Percentiles rank a stretch among this genome's conserved stretches.
phyloP scores from a whole-genome alignment of 2,797 vertebrate species.

The Trematomus bernacchii region DNA sequence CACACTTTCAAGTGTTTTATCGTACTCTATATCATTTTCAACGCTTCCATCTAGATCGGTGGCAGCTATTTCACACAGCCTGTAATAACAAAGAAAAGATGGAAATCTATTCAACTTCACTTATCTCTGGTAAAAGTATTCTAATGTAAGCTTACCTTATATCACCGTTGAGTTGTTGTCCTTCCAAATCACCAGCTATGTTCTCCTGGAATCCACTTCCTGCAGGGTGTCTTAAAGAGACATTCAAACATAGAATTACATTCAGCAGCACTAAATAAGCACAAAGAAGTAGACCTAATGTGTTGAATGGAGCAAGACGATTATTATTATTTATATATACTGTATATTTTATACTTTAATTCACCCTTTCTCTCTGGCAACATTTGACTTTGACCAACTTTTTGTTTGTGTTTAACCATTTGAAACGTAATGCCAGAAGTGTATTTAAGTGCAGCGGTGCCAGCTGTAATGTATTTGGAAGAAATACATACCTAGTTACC shows the following conservation, averaged over 20 bases:
- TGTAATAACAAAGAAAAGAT: neutral
- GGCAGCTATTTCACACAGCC: neutral
- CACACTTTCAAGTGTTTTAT: neutral
- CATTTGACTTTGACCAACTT: no score
- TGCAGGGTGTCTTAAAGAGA: neutral
- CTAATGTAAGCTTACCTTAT: constrained; percentile 1
- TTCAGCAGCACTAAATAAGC: neutral
- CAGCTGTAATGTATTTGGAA: neutral
- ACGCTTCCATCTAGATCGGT: accelerated
- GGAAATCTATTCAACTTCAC: neutral
- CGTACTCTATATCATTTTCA: neutral
- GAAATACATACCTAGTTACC: constrained; percentile 7
- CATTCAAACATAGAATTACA: neutral
- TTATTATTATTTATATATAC: neutral
- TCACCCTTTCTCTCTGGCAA: neutral
- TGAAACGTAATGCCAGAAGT: neutral
- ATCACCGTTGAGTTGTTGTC: neutral
- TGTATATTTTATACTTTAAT: neutral
- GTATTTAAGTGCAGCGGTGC: neutral
- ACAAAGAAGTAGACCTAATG: neutral
- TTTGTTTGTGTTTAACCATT: no score
- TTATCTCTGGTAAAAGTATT: constrained; percentile 7
- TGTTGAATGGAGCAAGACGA: neutral
- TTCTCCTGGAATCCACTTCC: neutral
- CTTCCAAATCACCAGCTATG: neutral